Base-by-base conservation (phyloP, 2,797 vertebrate species). In the Sebastes minor region DNA sequence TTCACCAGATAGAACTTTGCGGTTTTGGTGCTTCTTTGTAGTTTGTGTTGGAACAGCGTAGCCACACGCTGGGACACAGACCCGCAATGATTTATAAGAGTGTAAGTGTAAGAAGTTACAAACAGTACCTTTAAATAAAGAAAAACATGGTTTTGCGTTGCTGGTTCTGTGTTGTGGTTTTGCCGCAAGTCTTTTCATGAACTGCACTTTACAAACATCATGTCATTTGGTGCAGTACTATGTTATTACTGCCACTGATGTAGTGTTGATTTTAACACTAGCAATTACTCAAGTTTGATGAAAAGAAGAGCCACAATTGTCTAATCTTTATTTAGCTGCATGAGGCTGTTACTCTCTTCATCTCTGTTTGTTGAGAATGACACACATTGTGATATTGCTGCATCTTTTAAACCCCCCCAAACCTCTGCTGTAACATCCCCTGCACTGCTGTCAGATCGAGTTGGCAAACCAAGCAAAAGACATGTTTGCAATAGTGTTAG, bases 401-500 rank as follows among this genome's bases (percentile, higher is more conserved):
- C 6, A 5, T 67, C 27, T 42, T 71, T 46, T 57, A 70, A 69
- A 56, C 18, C 59, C 30, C 12, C 25, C 7, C 18, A 25, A 16
- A 35, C 33, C 7, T 5, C n/a, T 3, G 14, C 60, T 49, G 35
- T 71, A 53, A 60, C 71, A 20, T 56, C 49, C 22, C 60, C 33
- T 65, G 71, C 20, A 71, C n/a, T 22, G 7, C 23, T 70, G 57
- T 66, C 61, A 64, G 42, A 53, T 42, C 33, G 23, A 52, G 12
- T 28, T 60, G 32, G 76, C 7, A 56, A 69, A 28, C 38, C 25
- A 10, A 30, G 64, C 3, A 16, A 32, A 33, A 53, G 22, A 78
- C 64, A 42, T 60, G 65, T 71, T 46, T 88, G 33, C 68, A 63
- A 8, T 16, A 57, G 59, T 46, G n/a, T 74, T 74, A n/a, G 20